Percentiles rank a stretch among this genome's conserved stretches.
Evolutionary conservation across 2,797 vertebrate genomes (phyloP).

Genomic region (Clarias fuscus): DNA sequence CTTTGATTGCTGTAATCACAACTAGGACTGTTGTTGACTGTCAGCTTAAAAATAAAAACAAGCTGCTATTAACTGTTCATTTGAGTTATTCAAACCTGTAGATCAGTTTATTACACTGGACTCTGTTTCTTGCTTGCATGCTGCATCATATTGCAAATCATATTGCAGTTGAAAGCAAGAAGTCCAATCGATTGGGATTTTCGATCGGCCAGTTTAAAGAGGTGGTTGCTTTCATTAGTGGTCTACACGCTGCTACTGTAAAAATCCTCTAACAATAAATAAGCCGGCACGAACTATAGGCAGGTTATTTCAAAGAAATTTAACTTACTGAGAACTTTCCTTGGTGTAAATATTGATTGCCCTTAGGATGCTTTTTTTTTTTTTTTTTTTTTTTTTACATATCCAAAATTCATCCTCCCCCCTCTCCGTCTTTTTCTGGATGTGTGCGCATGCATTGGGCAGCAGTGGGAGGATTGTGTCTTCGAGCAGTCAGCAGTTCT

Average conservation of each 20-base stretch:
- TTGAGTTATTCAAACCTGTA: neutral
- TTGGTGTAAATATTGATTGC: neutral
- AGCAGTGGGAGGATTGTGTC: conserved; percentile 25
- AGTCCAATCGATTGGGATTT: neutral
- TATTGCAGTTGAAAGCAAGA: neutral
- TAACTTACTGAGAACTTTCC: conserved; percentile 2
- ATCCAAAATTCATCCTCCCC: neutral
- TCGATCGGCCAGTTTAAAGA: neutral
- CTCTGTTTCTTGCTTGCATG: neutral
- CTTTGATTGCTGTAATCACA: neutral
- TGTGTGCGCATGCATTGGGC: neutral
- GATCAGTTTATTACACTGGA: neutral
- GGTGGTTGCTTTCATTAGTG: neutral
- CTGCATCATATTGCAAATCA: neutral
- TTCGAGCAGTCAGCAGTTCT: conserved; percentile 23
- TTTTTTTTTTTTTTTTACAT: neutral
- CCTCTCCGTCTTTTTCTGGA: neutral
- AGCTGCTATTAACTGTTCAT: neutral
- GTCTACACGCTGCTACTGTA: neutral
- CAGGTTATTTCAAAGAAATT: neutral
- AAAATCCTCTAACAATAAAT: conserved; percentile 18
- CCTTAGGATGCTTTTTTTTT: neutral
- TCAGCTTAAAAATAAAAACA: neutral
- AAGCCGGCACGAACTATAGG: neutral
- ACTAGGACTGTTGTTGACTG: neutral